Percentiles rank a stretch among this genome's conserved stretches.
phyloP scores from a whole-genome alignment of 2,888 invertebrate species.

The Cybosia mesomella region DNA sequence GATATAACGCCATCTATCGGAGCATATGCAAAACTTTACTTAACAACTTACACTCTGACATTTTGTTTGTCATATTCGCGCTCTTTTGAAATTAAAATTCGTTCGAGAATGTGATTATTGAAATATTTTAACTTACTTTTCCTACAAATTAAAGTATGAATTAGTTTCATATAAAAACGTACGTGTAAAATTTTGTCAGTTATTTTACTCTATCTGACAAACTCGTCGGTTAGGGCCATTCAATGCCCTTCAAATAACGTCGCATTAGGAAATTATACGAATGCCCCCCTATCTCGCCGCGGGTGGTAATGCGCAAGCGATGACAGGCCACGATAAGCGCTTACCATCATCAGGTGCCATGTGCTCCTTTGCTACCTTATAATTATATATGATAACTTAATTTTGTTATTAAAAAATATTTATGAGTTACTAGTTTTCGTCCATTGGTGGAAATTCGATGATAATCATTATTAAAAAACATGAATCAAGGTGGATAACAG shows the following conservation, averaged over 20 bases:
- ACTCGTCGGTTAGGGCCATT: background rate
- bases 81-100: background rate
- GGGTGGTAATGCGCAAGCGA: constrained; percentile 4
- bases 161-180: background rate
- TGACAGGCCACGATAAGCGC: constrained; percentile 4
- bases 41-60: background rate
- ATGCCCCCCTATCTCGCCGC: background rate
- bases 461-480: background rate
- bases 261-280: background rate
- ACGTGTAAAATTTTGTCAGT: background rate
- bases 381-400: background rate
- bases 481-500: background rate
- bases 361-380: constrained; percentile 13
- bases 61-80: background rate
- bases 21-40: background rate
- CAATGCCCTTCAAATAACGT: constrained; percentile 4
- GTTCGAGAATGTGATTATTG: no score
- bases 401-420: background rate
- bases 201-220: background rate
- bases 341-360: constrained; percentile 2
- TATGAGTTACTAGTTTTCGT: background rate
- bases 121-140: background rate
- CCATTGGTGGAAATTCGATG: background rate
- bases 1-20: background rate
- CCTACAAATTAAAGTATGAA: background rate